Percentiles rank a stretch among this genome's conserved stretches.
These are phyloP conservation scores for Elmis aenea DNA, from an alignment of 2,888 invertebrate genomes.

Conservation along the genomic window DNA sequence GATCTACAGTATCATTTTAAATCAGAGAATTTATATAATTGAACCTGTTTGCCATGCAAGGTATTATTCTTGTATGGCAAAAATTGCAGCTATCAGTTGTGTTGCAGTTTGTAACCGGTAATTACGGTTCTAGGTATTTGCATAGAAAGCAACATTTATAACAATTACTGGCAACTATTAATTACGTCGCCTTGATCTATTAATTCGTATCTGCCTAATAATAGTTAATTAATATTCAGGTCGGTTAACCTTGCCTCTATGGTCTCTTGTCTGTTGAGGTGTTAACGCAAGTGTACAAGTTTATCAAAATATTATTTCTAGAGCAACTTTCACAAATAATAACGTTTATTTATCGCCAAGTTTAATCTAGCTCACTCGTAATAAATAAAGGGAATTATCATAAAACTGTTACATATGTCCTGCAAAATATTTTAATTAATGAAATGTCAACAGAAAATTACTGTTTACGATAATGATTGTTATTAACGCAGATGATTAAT, in stretches of 20 bases:
- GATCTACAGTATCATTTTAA: no score
- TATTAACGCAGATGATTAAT: slow-evolving; percentile 1
- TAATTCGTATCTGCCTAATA: slow-evolving; percentile 11
- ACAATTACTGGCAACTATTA: slow-evolving; percentile 10
- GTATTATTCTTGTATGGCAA: no score
- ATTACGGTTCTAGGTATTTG: no score
- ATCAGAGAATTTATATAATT: no score
- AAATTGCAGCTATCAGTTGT: no score
- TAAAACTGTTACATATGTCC: slow-evolving; percentile 3
- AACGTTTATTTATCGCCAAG: slow-evolving; percentile 2
- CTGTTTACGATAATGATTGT: slow-evolving; percentile 6
- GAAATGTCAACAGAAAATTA: slow-evolving; percentile 4
- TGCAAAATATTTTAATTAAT: slow-evolving; percentile 10
- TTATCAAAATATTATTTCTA: slow-evolving; percentile 3
- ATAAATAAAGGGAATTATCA: slow-evolving; percentile 3
- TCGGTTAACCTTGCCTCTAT: no score
- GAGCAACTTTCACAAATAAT: slow-evolving; percentile 5
- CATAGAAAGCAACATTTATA: slow-evolving; percentile 5
- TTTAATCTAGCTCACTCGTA: background rate
- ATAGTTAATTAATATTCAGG: slow-evolving; percentile 2
- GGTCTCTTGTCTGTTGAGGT: no score
- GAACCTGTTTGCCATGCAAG: no score
- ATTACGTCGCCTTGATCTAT: slow-evolving; percentile 15
- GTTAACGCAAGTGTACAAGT: slow-evolving; percentile 5
- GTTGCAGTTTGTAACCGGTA: no score